phyloP scores from a whole-genome alignment of 2,888 invertebrate species.

The Sycophila texana region DNA sequence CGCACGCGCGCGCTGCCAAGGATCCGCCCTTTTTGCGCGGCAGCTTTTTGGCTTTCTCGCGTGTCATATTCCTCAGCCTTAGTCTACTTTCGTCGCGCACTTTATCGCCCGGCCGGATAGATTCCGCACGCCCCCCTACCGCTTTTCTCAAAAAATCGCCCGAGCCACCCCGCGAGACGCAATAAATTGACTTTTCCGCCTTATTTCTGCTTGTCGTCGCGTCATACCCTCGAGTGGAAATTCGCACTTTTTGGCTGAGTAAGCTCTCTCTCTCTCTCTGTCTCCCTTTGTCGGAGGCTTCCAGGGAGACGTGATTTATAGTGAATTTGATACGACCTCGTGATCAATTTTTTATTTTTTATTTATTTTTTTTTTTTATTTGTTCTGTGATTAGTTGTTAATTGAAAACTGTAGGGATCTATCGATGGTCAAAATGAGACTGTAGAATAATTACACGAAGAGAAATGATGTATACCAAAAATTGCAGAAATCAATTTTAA shows the following conservation, averaged over 20 bases:
- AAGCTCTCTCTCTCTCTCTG: not conserved
- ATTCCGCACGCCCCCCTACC: conserved; percentile 9
- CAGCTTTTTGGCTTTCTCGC: conserved; percentile 29
- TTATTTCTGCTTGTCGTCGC: conserved; percentile 40
- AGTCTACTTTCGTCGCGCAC: conserved; percentile 41
- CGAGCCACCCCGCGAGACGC: not conserved
- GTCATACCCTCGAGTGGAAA: conserved; percentile 38
- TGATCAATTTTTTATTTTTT: not conserved
- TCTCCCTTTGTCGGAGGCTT: no score
- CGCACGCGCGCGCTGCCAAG: conserved; percentile 27
- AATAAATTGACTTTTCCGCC: conserved; percentile 36
- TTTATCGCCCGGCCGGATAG: conserved; percentile 38
- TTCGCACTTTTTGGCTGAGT: conserved; percentile 25
- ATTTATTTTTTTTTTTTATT: not conserved
- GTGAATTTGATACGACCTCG: not conserved
- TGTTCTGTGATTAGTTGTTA: not conserved
- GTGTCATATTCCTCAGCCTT: conserved; percentile 46
- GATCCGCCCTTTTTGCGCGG: conserved; percentile 12
- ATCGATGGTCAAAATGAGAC: no score
- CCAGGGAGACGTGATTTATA: not conserved
- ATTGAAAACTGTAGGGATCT: not conserved
- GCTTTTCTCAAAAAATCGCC: conserved; percentile 33
- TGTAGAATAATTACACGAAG: no score
- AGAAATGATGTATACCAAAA: no score
- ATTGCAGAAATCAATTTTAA: no score